Percentiles rank a stretch among this genome's conserved stretches.
Conservation (phyloP, 2,113 vertebrate species). For the Crotalus helleri region DNA sequence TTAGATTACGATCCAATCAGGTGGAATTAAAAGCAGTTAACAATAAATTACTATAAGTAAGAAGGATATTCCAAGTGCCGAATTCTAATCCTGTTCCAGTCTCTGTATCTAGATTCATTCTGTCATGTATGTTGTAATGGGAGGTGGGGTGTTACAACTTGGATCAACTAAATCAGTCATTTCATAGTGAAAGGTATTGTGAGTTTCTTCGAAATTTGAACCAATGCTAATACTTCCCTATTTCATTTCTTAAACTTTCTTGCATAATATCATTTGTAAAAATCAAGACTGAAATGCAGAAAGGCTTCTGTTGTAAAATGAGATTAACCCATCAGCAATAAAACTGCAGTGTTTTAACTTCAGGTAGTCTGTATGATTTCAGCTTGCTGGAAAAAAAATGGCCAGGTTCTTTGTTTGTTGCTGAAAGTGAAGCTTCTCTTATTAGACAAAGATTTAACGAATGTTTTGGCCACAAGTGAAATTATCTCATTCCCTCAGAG, state of each 20-base stretch:
- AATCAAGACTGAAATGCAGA: background rate
- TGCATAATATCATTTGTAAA: background rate
- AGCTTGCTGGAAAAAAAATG: conserved; percentile 18
- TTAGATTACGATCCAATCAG: conserved; percentile 46
- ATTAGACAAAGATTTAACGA: conserved; percentile 38
- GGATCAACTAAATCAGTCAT: background rate
- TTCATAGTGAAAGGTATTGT: background rate
- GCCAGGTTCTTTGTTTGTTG: conserved; percentile 21
- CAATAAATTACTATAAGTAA: conserved; percentile 4
- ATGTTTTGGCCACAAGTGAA: conserved; percentile 40
- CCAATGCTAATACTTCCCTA: background rate
- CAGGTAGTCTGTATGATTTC: background rate
- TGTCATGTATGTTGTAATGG: background rate
- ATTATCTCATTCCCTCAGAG: conserved; percentile 35
- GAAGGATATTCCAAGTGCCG: background rate
- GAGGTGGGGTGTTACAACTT: background rate
- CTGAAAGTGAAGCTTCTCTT: conserved; percentile 21
- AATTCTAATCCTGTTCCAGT: conserved; percentile 33
- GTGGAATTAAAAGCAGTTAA: background rate
- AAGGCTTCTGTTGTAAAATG: background rate
- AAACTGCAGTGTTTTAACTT: conserved; percentile 12
- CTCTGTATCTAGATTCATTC: background rate
- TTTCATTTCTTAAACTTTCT: background rate
- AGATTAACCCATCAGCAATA: background rate
- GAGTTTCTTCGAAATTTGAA: too few species aligned